Base-by-base conservation (phyloP, 2,888 invertebrate genomes). In the Meandrusa payeni region DNA sequence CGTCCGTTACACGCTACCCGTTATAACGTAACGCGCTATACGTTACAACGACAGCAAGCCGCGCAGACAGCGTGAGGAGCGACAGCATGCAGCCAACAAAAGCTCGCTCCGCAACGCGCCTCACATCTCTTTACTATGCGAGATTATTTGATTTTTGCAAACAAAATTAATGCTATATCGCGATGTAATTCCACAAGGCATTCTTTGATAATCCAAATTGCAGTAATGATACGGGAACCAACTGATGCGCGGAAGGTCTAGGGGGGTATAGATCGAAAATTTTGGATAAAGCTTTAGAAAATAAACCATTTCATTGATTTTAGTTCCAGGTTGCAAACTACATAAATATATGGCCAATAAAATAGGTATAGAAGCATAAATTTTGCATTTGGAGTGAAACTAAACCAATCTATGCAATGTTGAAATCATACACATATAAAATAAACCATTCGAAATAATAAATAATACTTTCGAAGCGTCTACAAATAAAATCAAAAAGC, bases 241-340 rank as follows among this genome's bases (percentile, higher is more conserved):
- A 76, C 68, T 66, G 52, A 52, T 76, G 73, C 81, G 82, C 83
- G 80, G 82, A 82, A 83, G 83, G 82, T 81, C 81, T 81, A 75
- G 61, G 53, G 64, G 60, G 54, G 63, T 68, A 68, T 67, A 61
- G 60, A 60, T 63, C 61, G 64, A 61, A 74, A 69, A 29, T 24
- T 72, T 78, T 68, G 68, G 70, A 73, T 69, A 69, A 77, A 70
- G 69, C 69, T 61, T 32, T 57, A 55, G 47, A 55, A n/a, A 56
- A 60, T 57, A 64, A 64, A 70, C 65, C 70, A 67, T 64, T 65
- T 64, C 63, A 61, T 59, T 54, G 60, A 60, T 61, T 56, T 57
- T 59, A 61, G 56, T 70, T 68, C 46, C 43, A 51, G 51, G 50
- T 55, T 52, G 70, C 77, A 69, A 72, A 71, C 79, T 80, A 80